Percentiles rank a stretch among this genome's conserved stretches.
Evolutionary conservation across 2,113 vertebrate genomes (phyloP).

Genomic region (Catharus bicknelli): DNA sequence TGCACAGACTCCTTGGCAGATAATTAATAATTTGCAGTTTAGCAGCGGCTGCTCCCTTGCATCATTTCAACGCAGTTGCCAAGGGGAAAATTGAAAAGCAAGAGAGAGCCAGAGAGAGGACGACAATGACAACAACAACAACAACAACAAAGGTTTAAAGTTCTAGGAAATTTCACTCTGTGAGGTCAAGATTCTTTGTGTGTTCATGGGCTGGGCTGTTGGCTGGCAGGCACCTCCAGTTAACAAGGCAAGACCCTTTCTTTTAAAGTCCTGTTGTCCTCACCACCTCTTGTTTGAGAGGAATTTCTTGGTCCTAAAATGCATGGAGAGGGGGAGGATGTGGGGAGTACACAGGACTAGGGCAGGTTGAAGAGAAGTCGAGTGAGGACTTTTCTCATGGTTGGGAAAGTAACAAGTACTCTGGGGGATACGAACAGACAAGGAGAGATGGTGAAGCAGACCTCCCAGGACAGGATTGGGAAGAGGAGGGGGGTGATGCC

Average conservation of each 20-base stretch:
- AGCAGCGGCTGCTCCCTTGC: slow-evolving; percentile 30
- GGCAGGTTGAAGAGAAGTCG: neutral
- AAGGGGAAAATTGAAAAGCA: slow-evolving; percentile 56
- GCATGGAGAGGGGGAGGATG: neutral
- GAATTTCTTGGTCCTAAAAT: neutral
- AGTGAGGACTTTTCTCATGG: neutral
- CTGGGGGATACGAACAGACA: neutral
- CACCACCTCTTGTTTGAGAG: neutral
- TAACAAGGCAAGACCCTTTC: neutral
- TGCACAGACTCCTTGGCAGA: slow-evolving; percentile 53
- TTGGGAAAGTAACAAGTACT: neutral
- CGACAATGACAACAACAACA: neutral
- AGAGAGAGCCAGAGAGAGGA: slow-evolving; percentile 18
- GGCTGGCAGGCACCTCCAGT: neutral
- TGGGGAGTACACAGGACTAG: neutral
- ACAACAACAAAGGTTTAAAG: slow-evolving; percentile 45
- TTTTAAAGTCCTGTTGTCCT: neutral
- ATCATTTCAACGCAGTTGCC: neutral
- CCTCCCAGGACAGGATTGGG: neutral
- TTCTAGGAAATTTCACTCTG: slow-evolving; percentile 54
- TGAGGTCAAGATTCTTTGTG: slow-evolving; percentile 39
- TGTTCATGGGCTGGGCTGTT: neutral
- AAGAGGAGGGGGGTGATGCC: neutral
- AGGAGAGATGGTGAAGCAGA: neutral
- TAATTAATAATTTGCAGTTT: slow-evolving; percentile 62